These are phyloP conservation scores for Hetaerina titia DNA, from an alignment of 2,888 invertebrate species.

Conservation along the genomic window DNA sequence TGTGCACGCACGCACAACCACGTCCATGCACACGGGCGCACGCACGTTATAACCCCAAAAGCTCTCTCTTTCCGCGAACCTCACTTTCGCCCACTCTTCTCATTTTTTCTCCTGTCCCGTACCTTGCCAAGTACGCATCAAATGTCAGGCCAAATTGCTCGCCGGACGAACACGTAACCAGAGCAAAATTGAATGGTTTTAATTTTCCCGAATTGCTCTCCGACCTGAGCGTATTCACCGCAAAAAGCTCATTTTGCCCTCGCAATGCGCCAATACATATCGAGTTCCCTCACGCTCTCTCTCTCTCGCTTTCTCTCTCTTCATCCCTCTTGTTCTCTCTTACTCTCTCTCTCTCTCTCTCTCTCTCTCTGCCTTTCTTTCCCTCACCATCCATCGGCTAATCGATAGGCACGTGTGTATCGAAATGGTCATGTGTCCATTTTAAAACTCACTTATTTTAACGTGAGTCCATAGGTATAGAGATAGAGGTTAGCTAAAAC, in stretches of 20 bases:
- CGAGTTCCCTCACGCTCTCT: not conserved
- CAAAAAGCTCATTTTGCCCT: slow-evolving; percentile 36
- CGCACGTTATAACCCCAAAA: not conserved
- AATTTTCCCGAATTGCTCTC: slow-evolving; percentile 53
- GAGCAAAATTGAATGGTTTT: slow-evolving; percentile 51
- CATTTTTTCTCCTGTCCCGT: not conserved
- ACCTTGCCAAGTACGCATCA: not conserved
- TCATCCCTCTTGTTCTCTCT: not conserved
- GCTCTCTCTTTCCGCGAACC: not conserved
- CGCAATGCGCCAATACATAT: slow-evolving; percentile 20
- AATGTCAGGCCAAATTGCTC: slow-evolving; percentile 20
- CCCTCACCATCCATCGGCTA: not conserved
- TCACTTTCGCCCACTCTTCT: not conserved
- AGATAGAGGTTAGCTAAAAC: not conserved
- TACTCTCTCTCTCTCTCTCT: not conserved
- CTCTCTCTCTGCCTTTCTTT: not conserved
- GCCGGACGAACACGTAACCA: slow-evolving; percentile 29
- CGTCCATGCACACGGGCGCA: not conserved
- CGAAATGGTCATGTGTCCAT: slow-evolving; percentile 4
- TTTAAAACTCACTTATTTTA: not conserved
- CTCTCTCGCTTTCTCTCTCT: not conserved
- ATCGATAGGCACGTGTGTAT: slow-evolving; percentile 33
- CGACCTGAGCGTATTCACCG: slow-evolving; percentile 19
- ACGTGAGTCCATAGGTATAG: not conserved
- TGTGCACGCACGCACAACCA: not conserved